Evolutionary conservation across 2,113 vertebrate genomes (phyloP), one percentile per base, ranked within the genome.

Genomic region (Protobothrops flavoviridis): DNA sequence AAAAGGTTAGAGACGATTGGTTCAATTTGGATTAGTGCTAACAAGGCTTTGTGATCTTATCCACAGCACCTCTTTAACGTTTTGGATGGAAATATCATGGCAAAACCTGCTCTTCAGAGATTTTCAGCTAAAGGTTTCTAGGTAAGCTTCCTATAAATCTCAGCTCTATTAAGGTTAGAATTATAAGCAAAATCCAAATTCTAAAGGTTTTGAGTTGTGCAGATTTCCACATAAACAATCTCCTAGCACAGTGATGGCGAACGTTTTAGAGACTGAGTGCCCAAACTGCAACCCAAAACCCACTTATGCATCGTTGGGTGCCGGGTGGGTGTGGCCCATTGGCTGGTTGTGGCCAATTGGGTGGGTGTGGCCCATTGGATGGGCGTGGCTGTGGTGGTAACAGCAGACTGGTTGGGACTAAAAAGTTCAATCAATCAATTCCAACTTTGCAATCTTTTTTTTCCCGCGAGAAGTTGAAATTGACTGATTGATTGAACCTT

Each of bases 141-240:
- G 43, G 59, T 89, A 91, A 91, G 64, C 64, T 91, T 45, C 59
- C n/a, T 56, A 88, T 91, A 93, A 91, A 89, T 64, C n/a, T 89
- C 61, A 57, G 29, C 39, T 15, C 86, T 91, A 48, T 88, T 88
- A 48, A 50, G 85, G 48, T 91, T 89, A 74, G 88, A 91, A 29
- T n/a, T 91, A 64, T 93, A 64, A 56, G 91, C 57, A 91, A 74
- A 93, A 91, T 55, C 53, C 90, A 89, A 45, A 91, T 61, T 93
- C 53, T 57, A 89, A 93, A 89, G 29, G 61, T 88, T 93, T 59
- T 91, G 64, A 81, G 53, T 69, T 43, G 52, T 85, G 61, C 55
- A 87, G 59, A 91, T 87, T 91, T 39, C 23, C 12, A 10, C 52
- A 53, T 88, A 89, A 43, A 29, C 29, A 11, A 43, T 88, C 43